Evolutionary conservation across 2,113 vertebrate species (phyloP), one percentile per base, ranked within the genome.

Genomic region (Uria aalge): DNA sequence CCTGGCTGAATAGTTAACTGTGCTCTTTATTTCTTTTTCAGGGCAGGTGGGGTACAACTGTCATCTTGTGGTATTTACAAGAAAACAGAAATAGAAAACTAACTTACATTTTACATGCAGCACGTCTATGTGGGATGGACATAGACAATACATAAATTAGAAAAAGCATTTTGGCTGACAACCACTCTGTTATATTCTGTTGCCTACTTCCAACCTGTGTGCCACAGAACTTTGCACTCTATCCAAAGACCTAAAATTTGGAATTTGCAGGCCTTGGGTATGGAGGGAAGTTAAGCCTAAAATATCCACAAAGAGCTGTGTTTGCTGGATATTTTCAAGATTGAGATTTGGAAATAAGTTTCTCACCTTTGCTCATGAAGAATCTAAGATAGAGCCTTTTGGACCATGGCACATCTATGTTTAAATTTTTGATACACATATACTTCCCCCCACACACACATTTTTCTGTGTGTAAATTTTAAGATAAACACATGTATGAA

Each of bases 11-110:
- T 81, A 76, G 48, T 89, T 88, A 92, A 88, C 47, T 84, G 22
- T 81, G 73, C 24, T 74, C 69, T 89, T 38, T 69, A 69, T 30
- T 94, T 86, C 36, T 94, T 84, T 95, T 76, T 76, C 86, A 57
- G 77, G 63, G 38, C 79, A 79, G 69, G 30, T 89, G 72, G 75
- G 18, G 34, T 87, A 66, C 72, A 92, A 92, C 88, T 87, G 81
- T 95, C 84, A 91, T 83, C 41, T 78, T 96, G 90, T 90, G 95
- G 83, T 88, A 78, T 88, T 90, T 76, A 66, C 38, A 83, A 92
- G 62, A 56, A 92, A 92, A 73, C 84, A 89, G 91, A 93, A 96
- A 80, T 74, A 88, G 88, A 92, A 85, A 82, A 85, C 40, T 80
- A 59, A 53, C 69, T 95, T 97, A 79, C 57, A 64, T 94, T 94